A percentile compares a stretch with the other conserved stretches of the same genome.
Conservation (phyloP, 2,797 vertebrate genomes). For the Pteronotus mesoamericanus region DNA sequence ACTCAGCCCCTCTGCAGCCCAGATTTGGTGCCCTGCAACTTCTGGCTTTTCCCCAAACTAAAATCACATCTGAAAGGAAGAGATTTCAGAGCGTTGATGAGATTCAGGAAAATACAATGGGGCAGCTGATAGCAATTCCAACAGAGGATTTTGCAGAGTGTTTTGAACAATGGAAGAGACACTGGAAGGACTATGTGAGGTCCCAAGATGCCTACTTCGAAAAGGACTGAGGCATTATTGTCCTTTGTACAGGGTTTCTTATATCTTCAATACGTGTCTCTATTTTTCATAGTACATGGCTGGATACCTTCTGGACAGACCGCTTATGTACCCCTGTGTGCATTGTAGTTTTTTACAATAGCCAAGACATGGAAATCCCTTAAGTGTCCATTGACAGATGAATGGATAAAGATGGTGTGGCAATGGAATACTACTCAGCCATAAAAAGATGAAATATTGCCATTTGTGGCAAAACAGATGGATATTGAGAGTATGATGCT, state of each 20-base stretch:
- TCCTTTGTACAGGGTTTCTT: not conserved
- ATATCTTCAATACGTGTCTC: not conserved
- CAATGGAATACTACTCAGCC: not conserved
- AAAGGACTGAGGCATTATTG: not conserved
- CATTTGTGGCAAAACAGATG: not conserved
- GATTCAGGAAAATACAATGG: not conserved
- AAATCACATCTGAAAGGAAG: not conserved
- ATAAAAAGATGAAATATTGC: not conserved
- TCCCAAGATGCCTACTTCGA: not conserved
- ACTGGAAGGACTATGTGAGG: not conserved
- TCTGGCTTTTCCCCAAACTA: not conserved
- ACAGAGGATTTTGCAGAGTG: too few species aligned
- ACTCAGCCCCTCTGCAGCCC: not conserved
- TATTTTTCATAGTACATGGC: not conserved
- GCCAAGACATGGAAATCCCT: not conserved
- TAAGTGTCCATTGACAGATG: too few species aligned
- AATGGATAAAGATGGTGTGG: not conserved
- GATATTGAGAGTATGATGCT: not conserved
- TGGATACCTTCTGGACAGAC: not conserved
- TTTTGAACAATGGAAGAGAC: too few species aligned
- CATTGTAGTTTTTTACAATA: not conserved
- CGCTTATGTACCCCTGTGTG: not conserved
- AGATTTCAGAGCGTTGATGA: not conserved
- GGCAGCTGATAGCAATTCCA: not conserved
- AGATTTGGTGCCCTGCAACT: not conserved